Base-by-base conservation (phyloP, 2,113 vertebrate species). In the Otolemur garnettii region DNA sequence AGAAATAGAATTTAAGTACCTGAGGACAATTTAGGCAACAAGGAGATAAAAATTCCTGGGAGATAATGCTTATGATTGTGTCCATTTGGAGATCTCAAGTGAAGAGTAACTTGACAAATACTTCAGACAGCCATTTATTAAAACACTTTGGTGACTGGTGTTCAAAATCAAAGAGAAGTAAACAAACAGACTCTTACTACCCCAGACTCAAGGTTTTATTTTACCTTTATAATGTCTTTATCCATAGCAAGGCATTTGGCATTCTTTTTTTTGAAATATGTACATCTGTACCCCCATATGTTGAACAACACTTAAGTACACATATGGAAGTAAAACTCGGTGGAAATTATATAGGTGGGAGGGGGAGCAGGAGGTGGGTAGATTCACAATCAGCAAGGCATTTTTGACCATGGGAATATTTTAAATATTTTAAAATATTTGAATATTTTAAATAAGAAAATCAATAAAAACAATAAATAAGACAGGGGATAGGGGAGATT, bases 381-480 rank as follows among this genome's bases (percentile, higher is more conserved):
- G 10, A 50, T 50, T 50, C 45, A 50, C 45, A 50, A 50, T 50
- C 45, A 60, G 12, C n/a, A 79, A 85, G 28, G 33, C 19, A n/a
- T 71, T 96, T 93, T 79, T 86, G 12, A 97, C 7, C 60, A 88
- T 81, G 30, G 24, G 15, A 10, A 55, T 80, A 81, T 89, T 93
- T 94, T 89, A 91, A 81, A 42, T 81, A 87, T 38, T 93, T 94
- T 89, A 91, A 81, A 42, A n/a, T n/a, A n/a, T 93, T 94, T 89
- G 90, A 81, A 42, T 81, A 87, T 38, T 93, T 94, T 89, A 91
- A 81, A 42, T 81, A 87, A 64, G 38, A 90, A 50, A 88, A 88
- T 11, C 24, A 80, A 71, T 17, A 92, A 50, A 6, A 45, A 42
- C 2, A 72, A 79, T 88, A 64, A 91, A 69, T 5, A 74, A 84